These are phyloP conservation scores for Hyalella azteca DNA, from an alignment of 2,888 invertebrate genomes.

Conservation along the genomic window DNA sequence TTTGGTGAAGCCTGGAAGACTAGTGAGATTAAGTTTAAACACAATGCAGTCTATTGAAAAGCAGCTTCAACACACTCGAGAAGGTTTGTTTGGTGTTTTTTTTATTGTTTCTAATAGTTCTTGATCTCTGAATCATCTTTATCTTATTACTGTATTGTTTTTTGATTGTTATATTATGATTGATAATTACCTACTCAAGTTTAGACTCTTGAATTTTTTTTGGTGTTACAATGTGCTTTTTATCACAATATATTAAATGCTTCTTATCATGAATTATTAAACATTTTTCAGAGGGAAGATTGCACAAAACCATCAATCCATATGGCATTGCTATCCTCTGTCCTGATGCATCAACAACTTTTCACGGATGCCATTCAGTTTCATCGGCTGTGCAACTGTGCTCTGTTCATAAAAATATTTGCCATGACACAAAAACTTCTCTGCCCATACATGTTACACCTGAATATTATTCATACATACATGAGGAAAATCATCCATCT, in stretches of 20 bases:
- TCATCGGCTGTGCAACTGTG: too few species aligned
- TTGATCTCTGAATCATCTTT: too few species aligned
- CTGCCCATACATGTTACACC: too few species aligned
- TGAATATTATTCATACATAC: too few species aligned
- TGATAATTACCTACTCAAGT: not conserved
- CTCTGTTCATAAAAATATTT: too few species aligned
- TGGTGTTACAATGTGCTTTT: not conserved
- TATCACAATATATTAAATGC: not conserved
- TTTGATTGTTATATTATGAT: not conserved
- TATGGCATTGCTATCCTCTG: constrained; percentile 41
- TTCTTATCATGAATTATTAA: not conserved
- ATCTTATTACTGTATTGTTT: too few species aligned
- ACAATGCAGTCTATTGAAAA: not conserved
- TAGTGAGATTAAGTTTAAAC: not conserved
- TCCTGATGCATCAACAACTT: constrained; percentile 31
- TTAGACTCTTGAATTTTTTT: not conserved
- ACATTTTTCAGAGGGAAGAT: constrained; percentile 30
- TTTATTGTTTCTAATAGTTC: not conserved
- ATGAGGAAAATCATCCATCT: too few species aligned
- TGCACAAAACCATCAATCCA: constrained; percentile 36
- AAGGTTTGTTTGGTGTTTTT: not conserved
- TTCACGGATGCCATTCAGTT: not conserved
- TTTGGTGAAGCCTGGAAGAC: constrained; percentile 11
- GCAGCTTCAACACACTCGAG: not conserved
- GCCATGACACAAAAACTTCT: too few species aligned